phyloP scores from a whole-genome alignment of 2,888 invertebrate species.

The Parnassius apollo region DNA sequence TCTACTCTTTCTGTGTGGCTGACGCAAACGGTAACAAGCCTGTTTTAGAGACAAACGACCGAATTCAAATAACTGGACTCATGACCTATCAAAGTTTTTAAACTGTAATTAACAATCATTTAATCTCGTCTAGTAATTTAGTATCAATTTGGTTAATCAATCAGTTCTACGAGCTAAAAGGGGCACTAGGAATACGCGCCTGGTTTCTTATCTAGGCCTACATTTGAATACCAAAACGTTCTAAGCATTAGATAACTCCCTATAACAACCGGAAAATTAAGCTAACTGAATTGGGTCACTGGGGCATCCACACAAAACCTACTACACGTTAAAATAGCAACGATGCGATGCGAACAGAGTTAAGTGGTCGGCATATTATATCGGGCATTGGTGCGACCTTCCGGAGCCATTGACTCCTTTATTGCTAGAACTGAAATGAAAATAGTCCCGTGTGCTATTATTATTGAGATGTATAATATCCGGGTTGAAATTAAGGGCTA shows the following conservation, averaged over 20 bases:
- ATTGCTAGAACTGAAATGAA: constrained; percentile 7
- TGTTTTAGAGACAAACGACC: neutral
- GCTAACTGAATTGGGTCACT: constrained; percentile 13
- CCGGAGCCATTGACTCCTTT: constrained; percentile 21
- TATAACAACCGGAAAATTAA: constrained; percentile 15
- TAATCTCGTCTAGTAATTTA: too few species aligned
- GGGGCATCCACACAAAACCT: constrained; percentile 15
- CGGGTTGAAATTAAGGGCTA: neutral
- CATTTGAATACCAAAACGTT: constrained; percentile 1
- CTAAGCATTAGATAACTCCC: constrained; percentile 3
- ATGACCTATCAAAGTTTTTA: too few species aligned
- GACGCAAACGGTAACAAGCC: neutral
- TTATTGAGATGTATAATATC: constrained; percentile 8
- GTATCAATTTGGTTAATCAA: too few species aligned
- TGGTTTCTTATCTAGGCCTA: neutral
- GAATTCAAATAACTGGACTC: neutral
- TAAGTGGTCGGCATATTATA: constrained; percentile 16
- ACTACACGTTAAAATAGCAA: constrained; percentile 11
- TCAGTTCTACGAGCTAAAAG: too few species aligned
- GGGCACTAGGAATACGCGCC: too few species aligned
- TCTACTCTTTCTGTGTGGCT: neutral
- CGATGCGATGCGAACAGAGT: constrained; percentile 6
- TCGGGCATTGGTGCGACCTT: constrained; percentile 19
- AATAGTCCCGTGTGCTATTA: constrained; percentile 3
- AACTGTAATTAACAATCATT: too few species aligned